These are phyloP conservation scores for Drosophila paranaensis DNA, from an alignment of 2,888 invertebrate genomes.

Conservation along the genomic window DNA sequence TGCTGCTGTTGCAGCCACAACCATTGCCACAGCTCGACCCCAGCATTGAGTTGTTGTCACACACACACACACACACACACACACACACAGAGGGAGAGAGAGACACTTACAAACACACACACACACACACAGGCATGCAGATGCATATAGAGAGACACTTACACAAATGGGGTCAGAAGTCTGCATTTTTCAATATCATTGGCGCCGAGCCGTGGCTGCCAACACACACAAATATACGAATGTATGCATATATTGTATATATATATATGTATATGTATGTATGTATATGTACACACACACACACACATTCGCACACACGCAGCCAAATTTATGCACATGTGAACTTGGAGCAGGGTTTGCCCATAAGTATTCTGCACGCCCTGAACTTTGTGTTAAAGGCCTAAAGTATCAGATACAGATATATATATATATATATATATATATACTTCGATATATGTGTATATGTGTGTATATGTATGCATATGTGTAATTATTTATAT, in stretches of 20 bases:
- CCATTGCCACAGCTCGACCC: slow-evolving; percentile 27
- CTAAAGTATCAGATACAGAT: slow-evolving; percentile 26
- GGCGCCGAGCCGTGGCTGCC: slow-evolving; percentile 54
- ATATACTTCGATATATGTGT: background rate
- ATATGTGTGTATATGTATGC: background rate
- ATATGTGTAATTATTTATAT: background rate
- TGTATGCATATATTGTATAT: slow-evolving; percentile 4
- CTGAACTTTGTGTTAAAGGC: slow-evolving; percentile 42
- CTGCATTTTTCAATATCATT: slow-evolving; percentile 66
- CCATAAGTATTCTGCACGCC: slow-evolving; percentile 22
- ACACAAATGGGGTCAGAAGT: slow-evolving; percentile 61
- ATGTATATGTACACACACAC: background rate
- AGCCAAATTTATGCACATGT: slow-evolving; percentile 38
- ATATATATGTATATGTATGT: slow-evolving; percentile 3
- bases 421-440: background rate
- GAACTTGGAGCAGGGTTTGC: slow-evolving; percentile 45
- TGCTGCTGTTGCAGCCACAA: slow-evolving; percentile 35
- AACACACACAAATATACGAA: slow-evolving; percentile 26
- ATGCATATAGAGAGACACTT: slow-evolving; percentile 17
- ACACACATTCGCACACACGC: background rate
- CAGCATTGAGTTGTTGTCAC: slow-evolving; percentile 48
- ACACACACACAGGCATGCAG: slow-evolving; percentile 7
- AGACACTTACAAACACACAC: slow-evolving; percentile 23
- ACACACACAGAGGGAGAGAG: slow-evolving; percentile 7
- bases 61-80: no score